Evolutionary conservation across 2,113 vertebrate genomes (phyloP), one percentile per base, ranked within the genome.

Genomic region (Girardinichthys multiradiatus): DNA sequence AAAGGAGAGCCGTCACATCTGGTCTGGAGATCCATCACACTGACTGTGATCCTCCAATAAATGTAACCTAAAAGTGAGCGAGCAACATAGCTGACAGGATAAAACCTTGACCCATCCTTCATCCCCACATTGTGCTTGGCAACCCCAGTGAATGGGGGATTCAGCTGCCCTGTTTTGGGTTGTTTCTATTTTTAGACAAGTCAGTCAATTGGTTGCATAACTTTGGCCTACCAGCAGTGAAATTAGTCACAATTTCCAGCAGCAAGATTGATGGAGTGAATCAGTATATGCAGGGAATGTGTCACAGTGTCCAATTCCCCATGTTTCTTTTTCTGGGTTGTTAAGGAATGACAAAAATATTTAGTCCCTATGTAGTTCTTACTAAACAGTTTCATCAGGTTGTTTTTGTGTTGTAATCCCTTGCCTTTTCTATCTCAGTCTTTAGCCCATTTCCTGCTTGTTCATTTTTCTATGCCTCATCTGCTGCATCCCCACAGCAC

Each of bases 121-220:
- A 51, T 29, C 21, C n/a, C 31, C 19, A 19, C 71, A 64, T 21
- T 73, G 69, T 72, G 60, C 62, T 66, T 60, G 33, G 71, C 57
- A 67, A 13, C 83, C 15, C 21, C 62, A 28, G 0, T 30, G 31
- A 63, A 26, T 65, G 58, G 72, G 48, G 73, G 59, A 76, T 64
- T 64, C 35, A 29, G 26, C 57, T 57, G 11, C 30, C 63, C 63
- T 66, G 64, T 72, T 77, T 83, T 72, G 69, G 28, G 45, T 72
- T 37, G 39, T 69, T 80, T 69, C 78, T 87, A 82, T 86, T 64
- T 75, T 83, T 81, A 81, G 79, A 66, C 12, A 1, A 45, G 70
- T 57, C 45, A 2, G 9, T 74, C 13, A n/a, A 31, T 30, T 84
- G 27, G 57, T 88, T 86, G 72, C 48, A 27, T 83, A 88, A 84